Base-by-base conservation (phyloP, 1,140 invertebrate species). In the Caenorhabditis elegans region DNA sequence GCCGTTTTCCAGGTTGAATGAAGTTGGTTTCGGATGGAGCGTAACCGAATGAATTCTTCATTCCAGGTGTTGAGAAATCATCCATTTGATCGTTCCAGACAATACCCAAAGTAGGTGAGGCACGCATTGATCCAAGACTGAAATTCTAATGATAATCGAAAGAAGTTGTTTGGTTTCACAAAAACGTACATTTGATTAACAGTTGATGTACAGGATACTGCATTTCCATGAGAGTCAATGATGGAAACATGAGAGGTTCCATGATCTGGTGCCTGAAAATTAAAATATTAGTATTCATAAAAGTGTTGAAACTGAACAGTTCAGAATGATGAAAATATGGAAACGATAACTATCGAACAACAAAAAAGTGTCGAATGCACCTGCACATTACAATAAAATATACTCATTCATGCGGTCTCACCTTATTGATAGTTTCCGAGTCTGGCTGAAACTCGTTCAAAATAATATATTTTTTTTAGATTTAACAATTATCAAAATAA, bases 81-180 rank as follows among this genome's bases (percentile, higher is more conserved):
- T 97, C 95, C 95, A 98, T 97, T 51, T 93, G 94, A 89, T 94
- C 93, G 90, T 98, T 98, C 85, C 96, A 92, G 4, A 98, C 91
- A 49, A 98, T 95, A 26, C 96, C 96, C 0, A 95, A 96, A 70
- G 92, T 92, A 19, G 92, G 89, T 0, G 94, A 94, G 13, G 93
- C 91, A 48, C 94, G 89, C 22, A 93, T 93, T 47, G 94, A 93
- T 13, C 95, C 95, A 90, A 94, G 95, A 88, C 51, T 83, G 17
- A 84, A 83, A 82, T 22, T 51, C 2, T 4, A 28, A 49, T 17
- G 31, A 86, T 86, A 3, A 85, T 84, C 0, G 78, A 81, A 22
- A 78, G 78, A n/a, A 82, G 8, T 24, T 31, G 11, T 22, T 75
- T 28, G 13, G 77, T 53, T 48, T 47, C 78, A 51, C 15, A 78